phyloP scores from a whole-genome alignment of 2,797 vertebrate species.

The Falco biarmicus region DNA sequence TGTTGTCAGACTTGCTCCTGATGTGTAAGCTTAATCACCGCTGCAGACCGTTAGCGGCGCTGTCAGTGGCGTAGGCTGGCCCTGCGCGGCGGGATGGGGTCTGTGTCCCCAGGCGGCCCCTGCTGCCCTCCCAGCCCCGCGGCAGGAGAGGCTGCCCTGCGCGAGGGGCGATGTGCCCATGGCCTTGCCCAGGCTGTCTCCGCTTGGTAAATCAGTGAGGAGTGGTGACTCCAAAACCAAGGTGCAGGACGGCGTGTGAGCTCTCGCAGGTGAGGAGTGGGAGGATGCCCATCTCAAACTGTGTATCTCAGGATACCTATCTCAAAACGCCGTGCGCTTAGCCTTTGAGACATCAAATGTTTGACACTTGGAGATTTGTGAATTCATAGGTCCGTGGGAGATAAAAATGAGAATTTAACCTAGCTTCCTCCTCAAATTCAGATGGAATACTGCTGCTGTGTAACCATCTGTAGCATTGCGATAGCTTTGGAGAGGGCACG shows the following conservation, averaged over 20 bases:
- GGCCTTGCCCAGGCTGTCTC: not conserved
- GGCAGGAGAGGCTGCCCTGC: not conserved
- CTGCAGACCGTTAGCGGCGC: not conserved
- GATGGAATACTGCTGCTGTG: not conserved
- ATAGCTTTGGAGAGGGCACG: not conserved
- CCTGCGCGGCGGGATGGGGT: rapidly evolving
- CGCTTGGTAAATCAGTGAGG: not conserved
- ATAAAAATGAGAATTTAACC: not conserved
- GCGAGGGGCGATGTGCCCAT: not conserved
- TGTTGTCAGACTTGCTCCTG: not conserved
- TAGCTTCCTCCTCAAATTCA: not conserved
- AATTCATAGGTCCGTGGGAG: not conserved
- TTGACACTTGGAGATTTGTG: not conserved
- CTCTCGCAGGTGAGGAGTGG: not conserved
- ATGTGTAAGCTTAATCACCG: rapidly evolving
- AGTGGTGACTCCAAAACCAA: not conserved
- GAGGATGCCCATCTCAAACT: too few relatives aligned
- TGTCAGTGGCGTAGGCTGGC: not conserved
- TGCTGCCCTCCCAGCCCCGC: not conserved
- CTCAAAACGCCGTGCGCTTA: not conserved
- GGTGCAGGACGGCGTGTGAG: not conserved
- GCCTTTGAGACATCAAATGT: rapidly evolving
- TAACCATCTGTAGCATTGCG: not conserved
- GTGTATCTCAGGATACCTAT: not conserved
- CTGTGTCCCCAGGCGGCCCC: not conserved